Conservation (phyloP, 1,140 invertebrate species). For the Nasonia giraulti region DNA sequence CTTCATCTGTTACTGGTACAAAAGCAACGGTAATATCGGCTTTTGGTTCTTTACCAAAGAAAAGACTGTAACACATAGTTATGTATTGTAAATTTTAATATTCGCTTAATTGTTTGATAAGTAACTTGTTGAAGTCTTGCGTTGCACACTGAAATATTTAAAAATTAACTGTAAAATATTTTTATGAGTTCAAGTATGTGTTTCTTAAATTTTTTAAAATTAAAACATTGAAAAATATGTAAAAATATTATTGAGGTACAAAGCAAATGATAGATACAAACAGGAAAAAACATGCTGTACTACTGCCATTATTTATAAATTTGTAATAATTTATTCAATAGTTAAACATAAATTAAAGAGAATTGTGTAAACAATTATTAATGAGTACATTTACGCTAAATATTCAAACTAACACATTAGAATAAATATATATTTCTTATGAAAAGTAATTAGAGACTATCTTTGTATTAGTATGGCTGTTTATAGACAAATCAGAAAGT, state of each 20-base stretch:
- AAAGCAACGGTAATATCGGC: conserved; percentile 92
- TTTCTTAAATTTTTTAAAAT: not conserved
- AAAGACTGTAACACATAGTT: conserved; percentile 75
- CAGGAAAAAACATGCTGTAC: conserved; percentile 10
- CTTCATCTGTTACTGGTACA: conserved; percentile 85
- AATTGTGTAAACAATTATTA: not conserved
- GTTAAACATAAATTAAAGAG: conserved; percentile 10
- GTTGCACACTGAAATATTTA: not conserved
- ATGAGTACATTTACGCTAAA: not conserved
- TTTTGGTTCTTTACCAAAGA: conserved; percentile 90
- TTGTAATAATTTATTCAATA: conserved; percentile 29
- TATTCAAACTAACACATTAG: not conserved
- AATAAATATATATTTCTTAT: not conserved
- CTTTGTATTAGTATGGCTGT: not conserved
- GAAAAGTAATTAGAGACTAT: not conserved
- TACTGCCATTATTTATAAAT: conserved; percentile 34
- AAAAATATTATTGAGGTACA: not conserved
- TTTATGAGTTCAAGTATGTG: conserved; percentile 1
- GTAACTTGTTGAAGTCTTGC: not conserved
- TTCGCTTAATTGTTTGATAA: conserved; percentile 33
- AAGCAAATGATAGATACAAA: not conserved
- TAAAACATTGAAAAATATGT: not conserved
- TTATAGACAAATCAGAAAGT: not conserved
- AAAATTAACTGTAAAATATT: conserved; percentile 17
- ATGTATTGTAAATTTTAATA: conserved; percentile 41